Conservation (phyloP, 1,140 invertebrate genomes). For the Drosophila virilis region DNA sequence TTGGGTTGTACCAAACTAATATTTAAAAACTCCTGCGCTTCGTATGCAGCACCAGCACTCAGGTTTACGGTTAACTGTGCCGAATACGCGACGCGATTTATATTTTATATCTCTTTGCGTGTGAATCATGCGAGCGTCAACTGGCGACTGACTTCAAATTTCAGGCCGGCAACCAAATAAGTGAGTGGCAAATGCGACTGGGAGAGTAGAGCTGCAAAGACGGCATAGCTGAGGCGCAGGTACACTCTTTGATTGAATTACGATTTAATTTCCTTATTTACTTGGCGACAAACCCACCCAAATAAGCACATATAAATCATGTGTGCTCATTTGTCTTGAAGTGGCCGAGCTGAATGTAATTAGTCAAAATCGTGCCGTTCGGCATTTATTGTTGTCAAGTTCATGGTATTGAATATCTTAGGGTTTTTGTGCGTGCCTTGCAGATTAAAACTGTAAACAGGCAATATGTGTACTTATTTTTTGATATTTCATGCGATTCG, state of each 20-base stretch:
- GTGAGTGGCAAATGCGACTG: constrained; percentile 44
- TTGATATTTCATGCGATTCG: background rate
- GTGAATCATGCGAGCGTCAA: constrained; percentile 62
- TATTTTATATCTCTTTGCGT: constrained; percentile 31
- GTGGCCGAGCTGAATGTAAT: constrained; percentile 55
- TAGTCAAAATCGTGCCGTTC: constrained; percentile 45
- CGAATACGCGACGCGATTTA: constrained; percentile 57
- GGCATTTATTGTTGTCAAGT: constrained; percentile 44
- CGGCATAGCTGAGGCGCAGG: constrained; percentile 24
- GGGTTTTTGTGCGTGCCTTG: constrained; percentile 40
- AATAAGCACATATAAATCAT: constrained; percentile 1
- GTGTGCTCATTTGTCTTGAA: constrained; percentile 6
- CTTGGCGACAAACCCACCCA: constrained; percentile 26
- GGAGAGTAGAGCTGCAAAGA: constrained; percentile 23
- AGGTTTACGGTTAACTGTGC: constrained; percentile 58
- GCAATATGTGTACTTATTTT: background rate
- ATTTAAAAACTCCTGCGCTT: constrained; percentile 28
- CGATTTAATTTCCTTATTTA: constrained; percentile 42
- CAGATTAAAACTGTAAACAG: constrained; percentile 36
- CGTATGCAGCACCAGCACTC: constrained; percentile 56
- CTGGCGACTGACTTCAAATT: constrained; percentile 49
- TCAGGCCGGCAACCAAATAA: constrained; percentile 38
- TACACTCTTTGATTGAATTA: constrained; percentile 20
- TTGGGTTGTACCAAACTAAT: constrained; percentile 20
- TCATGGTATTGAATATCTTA: constrained; percentile 60